Evolutionary conservation across 2,888 invertebrate species (phyloP), one percentile per base, ranked within the genome.

Genomic region (Nymphalis polychloros): DNA sequence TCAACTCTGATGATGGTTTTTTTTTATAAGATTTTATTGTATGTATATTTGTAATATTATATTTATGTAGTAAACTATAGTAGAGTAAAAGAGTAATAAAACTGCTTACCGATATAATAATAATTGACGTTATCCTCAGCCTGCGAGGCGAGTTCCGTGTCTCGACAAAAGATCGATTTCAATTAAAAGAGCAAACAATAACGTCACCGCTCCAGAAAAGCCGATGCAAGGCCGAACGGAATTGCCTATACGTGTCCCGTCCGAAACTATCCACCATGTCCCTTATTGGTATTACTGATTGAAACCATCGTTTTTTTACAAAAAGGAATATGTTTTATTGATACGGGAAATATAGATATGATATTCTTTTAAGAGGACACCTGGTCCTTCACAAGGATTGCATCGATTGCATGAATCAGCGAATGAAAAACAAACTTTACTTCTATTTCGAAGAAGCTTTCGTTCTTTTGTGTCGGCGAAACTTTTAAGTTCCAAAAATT

Each of bases 171-270:
- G 76, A 85, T 87, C 85, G 81, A 87, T 88, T 86, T 85, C 88
- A 87, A 88, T 89, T 88, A 88, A 87, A 86, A 82, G 79, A 78
- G 76, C 83, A 85, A 88, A 88, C 86, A 89, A 85, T 85, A 81
- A 79, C 76, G 77, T 77, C 77, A 83, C 84, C 80, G 79, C 81
- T 74, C 69, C 75, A 75, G 72, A 79, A 79, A 78, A 80, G 78
- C 81, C 78, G 76, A 75, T 77, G 75, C 78, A 78, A 78, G 76
- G 77, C 70, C 71, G 71, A 74, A 73, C 70, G 64, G 73, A 74
- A 73, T 73, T 72, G 76, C 80, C 80, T 81, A 70, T 70, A 75
- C 73, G 73, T 70, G 70, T 75, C 72, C 74, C 71, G 65, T 61
- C 67, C 62, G 53, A 49, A 70, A 66, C 70, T 70, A 72, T 72